Conservation (phyloP, 2,888 invertebrate species). For the Sarcophaga carnaria region DNA sequence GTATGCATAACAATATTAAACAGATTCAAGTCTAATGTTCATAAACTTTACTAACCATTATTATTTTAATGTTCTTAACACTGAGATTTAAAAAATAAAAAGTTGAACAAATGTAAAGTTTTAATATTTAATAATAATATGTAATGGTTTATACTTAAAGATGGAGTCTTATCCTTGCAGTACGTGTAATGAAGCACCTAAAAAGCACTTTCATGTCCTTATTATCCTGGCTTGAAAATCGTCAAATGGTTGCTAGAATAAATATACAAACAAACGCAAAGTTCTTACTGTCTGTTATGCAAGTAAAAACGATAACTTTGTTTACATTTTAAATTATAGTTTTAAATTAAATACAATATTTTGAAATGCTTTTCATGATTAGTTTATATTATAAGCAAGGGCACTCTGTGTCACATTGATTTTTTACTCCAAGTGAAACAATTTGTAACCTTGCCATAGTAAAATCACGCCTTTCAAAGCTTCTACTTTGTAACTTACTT, state of each 20-base stretch:
- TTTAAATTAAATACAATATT: background rate
- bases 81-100: too few relatives aligned
- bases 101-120: too few relatives aligned
- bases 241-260: slow-evolving; percentile 73
- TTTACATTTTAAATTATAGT: slow-evolving; percentile 47
- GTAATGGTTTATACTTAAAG: too few relatives aligned
- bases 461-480: slow-evolving; percentile 34
- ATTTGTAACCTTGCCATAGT: slow-evolving; percentile 59
- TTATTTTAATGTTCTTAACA: too few relatives aligned
- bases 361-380: background rate
- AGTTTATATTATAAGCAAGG: slow-evolving; percentile 49
- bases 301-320: slow-evolving; percentile 62
- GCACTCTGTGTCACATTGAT: slow-evolving; percentile 69
- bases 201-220: slow-evolving; percentile 65
- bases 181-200: slow-evolving; percentile 18
- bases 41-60: too few relatives aligned
- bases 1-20: too few relatives aligned
- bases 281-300: slow-evolving; percentile 51
- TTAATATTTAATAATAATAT: too few relatives aligned
- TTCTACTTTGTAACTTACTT: slow-evolving; percentile 12
- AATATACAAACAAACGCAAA: slow-evolving; percentile 61
- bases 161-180: too few relatives aligned
- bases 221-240: slow-evolving; percentile 70
- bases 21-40: too few relatives aligned
- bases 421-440: slow-evolving; percentile 50